Evolutionary conservation across 2,113 vertebrate genomes (phyloP).

Genomic region (Prunella fulvescens): DNA sequence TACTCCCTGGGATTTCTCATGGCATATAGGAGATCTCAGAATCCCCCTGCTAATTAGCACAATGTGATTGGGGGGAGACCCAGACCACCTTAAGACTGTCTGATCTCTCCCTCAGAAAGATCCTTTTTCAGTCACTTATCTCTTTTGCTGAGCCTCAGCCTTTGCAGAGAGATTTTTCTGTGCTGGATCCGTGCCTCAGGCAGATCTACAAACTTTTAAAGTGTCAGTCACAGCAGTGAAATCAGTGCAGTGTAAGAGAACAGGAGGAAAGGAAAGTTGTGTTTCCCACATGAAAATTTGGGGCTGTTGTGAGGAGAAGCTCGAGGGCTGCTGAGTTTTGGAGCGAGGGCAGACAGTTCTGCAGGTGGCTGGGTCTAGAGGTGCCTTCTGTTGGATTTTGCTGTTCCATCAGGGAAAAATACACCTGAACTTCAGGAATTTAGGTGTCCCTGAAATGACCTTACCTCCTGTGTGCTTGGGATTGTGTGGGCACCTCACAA

Average conservation of each 20-base stretch:
- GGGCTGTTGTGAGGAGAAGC: background rate
- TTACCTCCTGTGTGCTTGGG: background rate
- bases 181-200: conserved; percentile 40
- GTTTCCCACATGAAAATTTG: background rate
- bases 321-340: background rate
- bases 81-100: background rate
- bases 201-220: conserved; percentile 40
- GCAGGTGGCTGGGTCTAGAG: background rate
- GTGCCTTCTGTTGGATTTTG: background rate
- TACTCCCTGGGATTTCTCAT: background rate
- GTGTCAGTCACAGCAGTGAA: conserved; percentile 51
- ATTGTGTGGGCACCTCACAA: background rate
- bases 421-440: background rate
- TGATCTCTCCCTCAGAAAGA: background rate
- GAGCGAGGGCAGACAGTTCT: background rate
- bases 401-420: background rate
- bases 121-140: background rate
- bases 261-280: background rate
- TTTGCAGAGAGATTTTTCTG: background rate
- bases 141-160: conserved; percentile 4
- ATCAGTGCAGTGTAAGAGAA: background rate
- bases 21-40: background rate
- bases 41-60: background rate
- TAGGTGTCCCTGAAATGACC: background rate
- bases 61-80: background rate